A percentile compares a stretch with the other conserved stretches of the same genome.
Conservation (phyloP, 1,140 invertebrate genomes). For the Tetranychus cinnabarinus region DNA sequence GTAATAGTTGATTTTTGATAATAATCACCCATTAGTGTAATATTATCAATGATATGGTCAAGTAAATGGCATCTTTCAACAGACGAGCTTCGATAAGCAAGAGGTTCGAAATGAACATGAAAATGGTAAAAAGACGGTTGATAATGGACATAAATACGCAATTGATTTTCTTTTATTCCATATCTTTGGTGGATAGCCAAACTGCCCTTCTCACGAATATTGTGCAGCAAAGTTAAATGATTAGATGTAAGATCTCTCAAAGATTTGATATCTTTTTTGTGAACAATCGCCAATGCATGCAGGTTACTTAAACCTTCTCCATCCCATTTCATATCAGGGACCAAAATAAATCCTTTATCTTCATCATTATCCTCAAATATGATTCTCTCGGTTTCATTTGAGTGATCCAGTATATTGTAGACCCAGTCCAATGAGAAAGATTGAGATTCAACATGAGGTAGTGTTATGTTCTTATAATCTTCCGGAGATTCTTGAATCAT, state of each 20-base stretch:
- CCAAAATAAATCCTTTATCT: slow-evolving; percentile 43
- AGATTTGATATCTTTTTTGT: slow-evolving; percentile 45
- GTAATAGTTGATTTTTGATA: slow-evolving; percentile 51
- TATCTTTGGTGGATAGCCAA: slow-evolving; percentile 54
- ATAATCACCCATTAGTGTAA: slow-evolving; percentile 53
- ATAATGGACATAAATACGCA: slow-evolving; percentile 72
- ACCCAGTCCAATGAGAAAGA: slow-evolving; percentile 72
- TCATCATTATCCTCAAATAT: slow-evolving; percentile 56
- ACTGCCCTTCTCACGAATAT: slow-evolving; percentile 47
- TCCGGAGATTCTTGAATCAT: slow-evolving; percentile 61
- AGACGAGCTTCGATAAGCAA: slow-evolving; percentile 29
- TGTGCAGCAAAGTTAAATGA: slow-evolving; percentile 58
- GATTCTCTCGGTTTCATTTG: slow-evolving; percentile 61
- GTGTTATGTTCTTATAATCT: slow-evolving; percentile 49
- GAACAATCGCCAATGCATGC: slow-evolving; percentile 56
- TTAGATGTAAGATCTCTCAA: slow-evolving; percentile 48
- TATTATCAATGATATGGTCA: slow-evolving; percentile 66
- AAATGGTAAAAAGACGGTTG: slow-evolving; percentile 91
- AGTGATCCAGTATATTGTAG: slow-evolving; percentile 78
- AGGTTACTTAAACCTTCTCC: slow-evolving; percentile 44
- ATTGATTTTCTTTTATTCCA: slow-evolving; percentile 36
- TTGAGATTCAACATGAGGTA: slow-evolving; percentile 41
- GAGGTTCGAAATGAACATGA: slow-evolving; percentile 73
- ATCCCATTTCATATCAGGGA: slow-evolving; percentile 35
- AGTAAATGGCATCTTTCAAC: slow-evolving; percentile 64